Evolutionary conservation across 2,888 invertebrate genomes (phyloP).

Genomic region (Ichneumoninae sp.): DNA sequence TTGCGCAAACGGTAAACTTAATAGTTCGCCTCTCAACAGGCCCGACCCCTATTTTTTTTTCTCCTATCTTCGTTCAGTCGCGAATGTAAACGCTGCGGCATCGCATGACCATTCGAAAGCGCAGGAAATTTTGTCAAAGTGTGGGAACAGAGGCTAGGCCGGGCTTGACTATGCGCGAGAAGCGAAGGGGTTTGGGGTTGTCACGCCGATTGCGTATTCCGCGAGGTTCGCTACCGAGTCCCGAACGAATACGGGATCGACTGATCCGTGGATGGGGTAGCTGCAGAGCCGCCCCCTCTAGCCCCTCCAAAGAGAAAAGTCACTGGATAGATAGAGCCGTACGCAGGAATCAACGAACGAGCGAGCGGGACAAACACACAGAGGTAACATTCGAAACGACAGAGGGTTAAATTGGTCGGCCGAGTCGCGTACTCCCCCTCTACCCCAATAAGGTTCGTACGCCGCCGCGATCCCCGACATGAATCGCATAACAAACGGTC

Average conservation of each 20-base stretch:
- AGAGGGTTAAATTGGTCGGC: constrained; percentile 59
- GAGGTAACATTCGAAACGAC: constrained; percentile 46
- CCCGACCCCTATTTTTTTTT: constrained; percentile 10
- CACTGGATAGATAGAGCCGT: constrained; percentile 24
- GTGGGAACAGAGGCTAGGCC: constrained; percentile 26
- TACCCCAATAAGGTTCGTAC: constrained; percentile 40
- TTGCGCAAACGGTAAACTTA: no score
- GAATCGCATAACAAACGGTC: constrained; percentile 60
- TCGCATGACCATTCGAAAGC: constrained; percentile 27
- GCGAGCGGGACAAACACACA: constrained; percentile 55
- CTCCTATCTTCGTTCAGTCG: constrained; percentile 24
- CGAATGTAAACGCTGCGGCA: not conserved
- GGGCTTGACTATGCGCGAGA: constrained; percentile 47
- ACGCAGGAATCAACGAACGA: constrained; percentile 31
- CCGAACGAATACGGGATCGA: constrained; percentile 63
- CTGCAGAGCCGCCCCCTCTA: constrained; percentile 16
- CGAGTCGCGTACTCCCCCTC: constrained; percentile 49
- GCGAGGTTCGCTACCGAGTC: constrained; percentile 43
- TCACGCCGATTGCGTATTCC: constrained; percentile 63
- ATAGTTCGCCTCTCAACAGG: no score
- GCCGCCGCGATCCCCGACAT: constrained; percentile 59
- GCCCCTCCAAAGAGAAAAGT: constrained; percentile 50
- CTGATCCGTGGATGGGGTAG: constrained; percentile 43
- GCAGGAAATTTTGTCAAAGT: constrained; percentile 29
- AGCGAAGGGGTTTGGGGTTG: constrained; percentile 37